Base-by-base conservation (phyloP, 2,888 invertebrate species). In the Trichogramma dendrolimi region DNA sequence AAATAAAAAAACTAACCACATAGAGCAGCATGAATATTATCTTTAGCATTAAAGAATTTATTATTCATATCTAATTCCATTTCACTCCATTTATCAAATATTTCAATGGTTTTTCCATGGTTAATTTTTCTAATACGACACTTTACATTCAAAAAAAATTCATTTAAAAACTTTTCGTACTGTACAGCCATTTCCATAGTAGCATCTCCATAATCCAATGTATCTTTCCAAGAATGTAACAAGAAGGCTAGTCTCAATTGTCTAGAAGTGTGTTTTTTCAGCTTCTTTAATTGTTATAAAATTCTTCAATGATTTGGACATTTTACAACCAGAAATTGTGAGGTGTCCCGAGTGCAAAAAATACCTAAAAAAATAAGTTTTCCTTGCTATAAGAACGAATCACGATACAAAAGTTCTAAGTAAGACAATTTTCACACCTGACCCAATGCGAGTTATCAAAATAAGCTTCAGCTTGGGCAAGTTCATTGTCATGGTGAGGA, bases 241-340 rank as follows among this genome's bases (percentile, higher is more conserved):
- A 99, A 82, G 81, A 99, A 99, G 0, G 94, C 92, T 58, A 99
- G 85, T 10, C 99, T 85, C 57, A 99, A 81, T 75, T 99, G 98
- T n/a, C 94, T 82, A 0, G 94, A 86, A 0, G 91, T 85, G 77
- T 96, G 88, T 53, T 89, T 87, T 66, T 87, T 83, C 51, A 99
- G 80, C 97, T 48, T 97, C 92, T 71, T 92, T 87, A 71, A 98
- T 97, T 1, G 95, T 94, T 64, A 98, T 89, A 79, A 98, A 98
- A 79, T 98, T 98, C 81, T 98, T 98, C 64, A 99, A 81, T 0
- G 96, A 96, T 79, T 99, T 99, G 0, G 98, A 98, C 99, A 99
- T 99, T 82, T 99, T 99, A 83, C 97, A 97, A 6, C 98, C 98
- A 1, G 94, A 88, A 69, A 99, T 99, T 1, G 96, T 96, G 42